Base-by-base conservation (phyloP, 2,888 invertebrate genomes). In the Brenthis daphne region DNA sequence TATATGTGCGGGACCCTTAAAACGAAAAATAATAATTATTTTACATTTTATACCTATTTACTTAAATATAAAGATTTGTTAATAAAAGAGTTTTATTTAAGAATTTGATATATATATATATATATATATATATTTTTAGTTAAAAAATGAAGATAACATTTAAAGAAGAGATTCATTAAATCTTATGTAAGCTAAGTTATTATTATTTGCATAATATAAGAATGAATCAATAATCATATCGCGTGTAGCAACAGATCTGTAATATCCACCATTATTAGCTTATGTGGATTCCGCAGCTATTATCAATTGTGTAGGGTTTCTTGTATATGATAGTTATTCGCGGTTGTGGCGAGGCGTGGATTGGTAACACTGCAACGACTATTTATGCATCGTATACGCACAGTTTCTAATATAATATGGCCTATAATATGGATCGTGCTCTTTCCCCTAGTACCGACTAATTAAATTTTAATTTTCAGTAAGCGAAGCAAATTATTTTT, bases 251-350 rank as follows among this genome's bases (percentile, higher is more conserved):
- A 65, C 65, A 56, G 56, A 16, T 55, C 24, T 60, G 11, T 60
- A 60, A 60, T 50, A 50, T 50, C 50, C n/a, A 50, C 12, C 50
- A 64, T 64, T 68, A 70, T 65, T 61, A 68, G 70, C 60, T 70
- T 71, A 68, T 61, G 68, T 57, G 51, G 56, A 68, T 67, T 64
- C 57, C 60, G 51, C 65, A 20, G 50, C 53, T 68, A 68, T 68
- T 68, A 68, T 70, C 65, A 61, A 33, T 67, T 60, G 68, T 47
- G 64, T 65, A 70, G 47, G 68, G 70, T 61, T 70, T 70, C 70
- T 66, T 66, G 60, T 54, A 60, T 68, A 70, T 61, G 65, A 61
- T 65, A 60, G 60, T 61, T 68, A 68, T 61, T 53, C 56, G 56
- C 33, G 24, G 54, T 43, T 56, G 64, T 54, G 60, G 29, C 11